Conservation (phyloP, 1,140 invertebrate genomes). For the Ridgeia piscesae region DNA sequence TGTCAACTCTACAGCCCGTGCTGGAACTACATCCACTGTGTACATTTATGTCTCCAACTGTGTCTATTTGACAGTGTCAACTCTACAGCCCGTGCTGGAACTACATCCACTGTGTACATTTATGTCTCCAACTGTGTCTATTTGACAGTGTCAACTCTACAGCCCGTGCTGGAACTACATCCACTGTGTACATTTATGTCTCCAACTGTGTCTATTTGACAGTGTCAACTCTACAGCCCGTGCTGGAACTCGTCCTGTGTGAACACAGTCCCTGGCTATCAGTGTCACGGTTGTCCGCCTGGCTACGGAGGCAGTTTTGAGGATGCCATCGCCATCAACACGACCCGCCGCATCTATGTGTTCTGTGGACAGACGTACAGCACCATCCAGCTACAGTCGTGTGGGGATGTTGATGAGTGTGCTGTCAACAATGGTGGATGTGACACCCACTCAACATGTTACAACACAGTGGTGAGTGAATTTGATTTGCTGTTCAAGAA, state of each 20-base stretch:
- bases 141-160: too few relatives aligned
- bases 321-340: constrained; percentile 31
- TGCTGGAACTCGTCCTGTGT: constrained; percentile 36
- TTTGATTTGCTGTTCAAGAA: too few relatives aligned
- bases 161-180: too few relatives aligned
- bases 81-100: too few relatives aligned
- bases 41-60: too few relatives aligned
- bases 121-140: too few relatives aligned
- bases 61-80: too few relatives aligned
- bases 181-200: too few relatives aligned
- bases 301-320: constrained; percentile 39
- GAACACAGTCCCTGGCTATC: constrained; percentile 40
- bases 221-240: constrained; percentile 35
- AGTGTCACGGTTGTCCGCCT: constrained; percentile 37
- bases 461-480: constrained; percentile 36
- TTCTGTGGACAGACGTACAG: constrained; percentile 16
- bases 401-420: constrained; percentile 40
- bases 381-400: constrained; percentile 31
- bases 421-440: constrained; percentile 38
- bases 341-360: not conserved
- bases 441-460: constrained; percentile 35
- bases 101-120: too few relatives aligned
- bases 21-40: too few relatives aligned
- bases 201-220: constrained; percentile 1
- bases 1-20: too few relatives aligned